phyloP scores from a whole-genome alignment of 23 tunicate genomes.

The Oikopleura albicans region DNA sequence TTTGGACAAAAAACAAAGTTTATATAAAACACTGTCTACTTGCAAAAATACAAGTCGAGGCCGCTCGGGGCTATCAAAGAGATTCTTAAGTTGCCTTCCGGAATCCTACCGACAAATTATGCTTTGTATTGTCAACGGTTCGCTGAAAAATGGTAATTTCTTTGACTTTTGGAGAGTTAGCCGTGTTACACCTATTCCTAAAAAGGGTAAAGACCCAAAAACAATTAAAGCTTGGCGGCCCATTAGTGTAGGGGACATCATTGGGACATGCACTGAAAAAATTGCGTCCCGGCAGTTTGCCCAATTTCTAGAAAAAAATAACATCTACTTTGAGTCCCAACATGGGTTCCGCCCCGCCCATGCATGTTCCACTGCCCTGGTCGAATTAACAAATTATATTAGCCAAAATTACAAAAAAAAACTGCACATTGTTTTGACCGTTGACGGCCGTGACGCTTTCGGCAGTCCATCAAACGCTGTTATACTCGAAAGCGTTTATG shows the following conservation, averaged over 20 bases:
- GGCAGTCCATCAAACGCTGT: background rate
- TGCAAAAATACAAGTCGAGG: background rate
- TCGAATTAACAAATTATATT: background rate
- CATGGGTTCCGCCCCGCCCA: background rate
- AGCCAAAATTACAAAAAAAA: background rate
- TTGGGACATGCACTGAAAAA: background rate
- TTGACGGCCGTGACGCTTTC: background rate
- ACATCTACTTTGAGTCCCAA: background rate
- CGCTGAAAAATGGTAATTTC: background rate
- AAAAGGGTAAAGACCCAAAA: background rate
- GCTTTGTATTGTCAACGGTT: background rate
- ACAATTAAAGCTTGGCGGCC: background rate
- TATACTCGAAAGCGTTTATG: background rate
- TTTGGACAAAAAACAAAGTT: background rate
- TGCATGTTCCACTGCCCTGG: background rate
- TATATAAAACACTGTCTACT: background rate
- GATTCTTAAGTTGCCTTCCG: background rate
- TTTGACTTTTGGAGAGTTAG: background rate
- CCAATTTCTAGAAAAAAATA: background rate
- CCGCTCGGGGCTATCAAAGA: background rate
- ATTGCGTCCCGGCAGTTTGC: background rate
- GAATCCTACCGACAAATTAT: background rate
- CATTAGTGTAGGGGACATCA: background rate
- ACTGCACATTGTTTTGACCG: background rate
- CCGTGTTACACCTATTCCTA: background rate